phyloP scores from a whole-genome alignment of 2,888 invertebrate genomes.

The Coenonympha arcania region DNA sequence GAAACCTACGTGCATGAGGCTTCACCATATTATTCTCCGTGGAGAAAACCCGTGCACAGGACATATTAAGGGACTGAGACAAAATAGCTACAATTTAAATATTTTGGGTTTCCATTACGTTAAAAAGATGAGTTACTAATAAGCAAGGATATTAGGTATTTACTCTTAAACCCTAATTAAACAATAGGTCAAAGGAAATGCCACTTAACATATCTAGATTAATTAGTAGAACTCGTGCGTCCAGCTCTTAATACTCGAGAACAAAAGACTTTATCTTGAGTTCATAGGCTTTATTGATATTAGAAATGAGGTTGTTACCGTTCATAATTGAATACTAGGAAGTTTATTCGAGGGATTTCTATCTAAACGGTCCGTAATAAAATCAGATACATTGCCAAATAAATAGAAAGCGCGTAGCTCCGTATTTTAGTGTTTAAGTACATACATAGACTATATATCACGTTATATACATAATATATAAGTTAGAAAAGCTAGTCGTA shows the following conservation, averaged over 20 bases:
- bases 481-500: slow-evolving; percentile 24
- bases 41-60: too few relatives aligned
- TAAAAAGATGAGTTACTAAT: too few relatives aligned
- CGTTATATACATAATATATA: too few relatives aligned
- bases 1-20: too few relatives aligned
- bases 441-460: slow-evolving; percentile 14
- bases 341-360: background rate
- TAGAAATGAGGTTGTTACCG: background rate
- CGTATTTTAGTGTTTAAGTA: slow-evolving; percentile 15
- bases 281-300: background rate
- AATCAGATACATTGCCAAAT: slow-evolving; percentile 1
- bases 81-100: too few relatives aligned
- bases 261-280: background rate
- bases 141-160: too few relatives aligned
- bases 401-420: slow-evolving; percentile 3
- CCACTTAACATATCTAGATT: background rate
- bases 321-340: background rate
- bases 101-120: too few relatives aligned
- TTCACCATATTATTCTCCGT: too few relatives aligned
- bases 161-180: background rate
- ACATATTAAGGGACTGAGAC: too few relatives aligned
- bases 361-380: slow-evolving; percentile 2
- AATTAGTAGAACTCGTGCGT: background rate
- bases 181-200: background rate
- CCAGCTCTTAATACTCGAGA: background rate